These are phyloP conservation scores for Nemotelus pantherinus DNA, from an alignment of 2,888 invertebrate species.

Conservation along the genomic window DNA sequence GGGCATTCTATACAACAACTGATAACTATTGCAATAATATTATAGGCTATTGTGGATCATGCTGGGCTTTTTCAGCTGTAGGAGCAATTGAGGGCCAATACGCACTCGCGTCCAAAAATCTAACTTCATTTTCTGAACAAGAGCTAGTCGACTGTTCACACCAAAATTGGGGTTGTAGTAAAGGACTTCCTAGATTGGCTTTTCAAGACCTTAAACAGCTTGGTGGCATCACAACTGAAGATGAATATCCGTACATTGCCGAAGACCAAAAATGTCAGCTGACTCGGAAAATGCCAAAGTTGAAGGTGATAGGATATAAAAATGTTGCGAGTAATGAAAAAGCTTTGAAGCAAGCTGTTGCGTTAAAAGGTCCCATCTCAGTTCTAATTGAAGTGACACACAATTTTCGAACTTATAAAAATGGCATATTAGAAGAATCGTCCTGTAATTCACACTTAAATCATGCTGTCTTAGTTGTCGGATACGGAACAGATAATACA, in stretches of 20 bases:
- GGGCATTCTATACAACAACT: neutral
- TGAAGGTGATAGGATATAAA: conserved; percentile 56
- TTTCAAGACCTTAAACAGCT: conserved; percentile 81
- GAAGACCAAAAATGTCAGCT: conserved; percentile 60
- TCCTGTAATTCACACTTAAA: conserved; percentile 77
- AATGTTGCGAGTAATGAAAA: conserved; percentile 78
- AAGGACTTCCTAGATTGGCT: conserved; percentile 78
- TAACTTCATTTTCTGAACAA: conserved; percentile 74
- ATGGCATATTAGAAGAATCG: conserved; percentile 78
- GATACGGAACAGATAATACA: conserved; percentile 38
- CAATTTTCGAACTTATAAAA: neutral
- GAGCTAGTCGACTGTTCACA: conserved; percentile 88
- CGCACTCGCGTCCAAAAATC: conserved; percentile 13
- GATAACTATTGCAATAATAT: neutral
- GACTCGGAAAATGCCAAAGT: conserved; percentile 70
- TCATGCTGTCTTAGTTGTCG: conserved; percentile 69
- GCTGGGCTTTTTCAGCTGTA: conserved; percentile 49
- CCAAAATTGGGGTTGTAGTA: conserved; percentile 86
- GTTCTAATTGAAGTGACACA: conserved; percentile 74
- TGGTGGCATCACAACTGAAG: conserved; percentile 84
- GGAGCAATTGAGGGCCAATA: conserved; percentile 48
- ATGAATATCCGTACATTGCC: conserved; percentile 78
- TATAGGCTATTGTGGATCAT: conserved; percentile 43
- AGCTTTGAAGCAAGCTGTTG: conserved; percentile 76
- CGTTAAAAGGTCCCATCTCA: conserved; percentile 80